Evolutionary conservation across 2,113 vertebrate genomes (phyloP).

Genomic region (Cheirogaleus medius): DNA sequence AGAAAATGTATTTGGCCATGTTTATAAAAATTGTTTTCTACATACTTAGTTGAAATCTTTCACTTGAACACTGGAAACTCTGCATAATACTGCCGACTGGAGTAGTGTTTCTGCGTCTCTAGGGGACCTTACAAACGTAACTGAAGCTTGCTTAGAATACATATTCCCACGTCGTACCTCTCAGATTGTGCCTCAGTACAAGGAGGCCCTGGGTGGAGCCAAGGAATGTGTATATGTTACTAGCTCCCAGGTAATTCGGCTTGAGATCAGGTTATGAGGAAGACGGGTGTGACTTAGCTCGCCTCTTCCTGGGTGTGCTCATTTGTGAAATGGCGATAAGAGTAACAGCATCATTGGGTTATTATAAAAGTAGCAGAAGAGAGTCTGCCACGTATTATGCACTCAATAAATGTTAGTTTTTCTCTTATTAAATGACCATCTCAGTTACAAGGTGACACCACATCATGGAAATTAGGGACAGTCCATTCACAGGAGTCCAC

Average conservation of each 20-base stretch:
- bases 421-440: background rate
- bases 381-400: background rate
- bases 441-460: background rate
- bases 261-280: background rate
- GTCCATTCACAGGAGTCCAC: background rate
- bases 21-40: background rate
- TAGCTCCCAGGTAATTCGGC: background rate
- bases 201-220: background rate
- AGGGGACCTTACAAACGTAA: background rate
- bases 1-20: background rate
- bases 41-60: background rate
- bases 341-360: background rate
- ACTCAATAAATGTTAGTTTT: slow-evolving; percentile 14
- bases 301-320: background rate
- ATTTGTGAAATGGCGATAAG: background rate
- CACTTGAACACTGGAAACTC: background rate
- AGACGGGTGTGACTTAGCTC: background rate
- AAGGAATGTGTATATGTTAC: background rate
- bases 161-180: background rate
- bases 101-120: background rate
- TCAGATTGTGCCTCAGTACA: background rate
- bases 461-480: background rate
- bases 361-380: background rate
- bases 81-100: background rate
- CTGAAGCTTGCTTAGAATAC: background rate